phyloP scores from a whole-genome alignment of 1,140 invertebrate species.

The Brachionus plicatilis region DNA sequence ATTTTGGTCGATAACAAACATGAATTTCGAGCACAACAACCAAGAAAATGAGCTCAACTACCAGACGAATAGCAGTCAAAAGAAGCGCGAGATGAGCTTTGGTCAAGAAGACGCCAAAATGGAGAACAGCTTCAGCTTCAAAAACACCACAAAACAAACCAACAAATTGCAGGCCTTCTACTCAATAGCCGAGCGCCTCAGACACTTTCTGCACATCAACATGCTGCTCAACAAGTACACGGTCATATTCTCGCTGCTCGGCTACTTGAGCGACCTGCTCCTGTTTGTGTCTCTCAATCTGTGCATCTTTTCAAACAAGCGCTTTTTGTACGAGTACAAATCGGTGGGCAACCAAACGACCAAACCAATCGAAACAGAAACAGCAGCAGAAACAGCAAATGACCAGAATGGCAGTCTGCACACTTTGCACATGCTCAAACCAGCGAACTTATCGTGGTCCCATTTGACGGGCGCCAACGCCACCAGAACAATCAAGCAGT shows the following conservation, averaged over 20 bases:
- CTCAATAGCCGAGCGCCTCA: background rate
- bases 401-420: background rate
- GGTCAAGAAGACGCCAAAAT: background rate
- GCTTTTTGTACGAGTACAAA: slow-evolving; percentile 5
- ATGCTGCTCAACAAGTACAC: slow-evolving; percentile 3
- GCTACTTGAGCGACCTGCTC: background rate
- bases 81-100: background rate
- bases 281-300: slow-evolving; percentile 13
- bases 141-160: background rate
- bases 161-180: background rate
- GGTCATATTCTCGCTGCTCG: background rate
- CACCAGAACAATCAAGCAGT: slow-evolving; percentile 8
- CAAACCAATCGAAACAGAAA: too few species aligned
- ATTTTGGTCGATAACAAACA: background rate
- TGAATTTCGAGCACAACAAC: background rate
- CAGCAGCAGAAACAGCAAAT: too few species aligned
- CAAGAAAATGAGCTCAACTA: background rate
- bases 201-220: slow-evolving; percentile 36
- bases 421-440: too few species aligned
- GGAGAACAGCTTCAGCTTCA: background rate
- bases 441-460: background rate
- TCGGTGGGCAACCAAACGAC: background rate
- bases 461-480: background rate
- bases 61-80: background rate
- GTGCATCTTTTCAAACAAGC: slow-evolving; percentile 1